phyloP scores from a whole-genome alignment of 2,888 invertebrate genomes.

The Carterocephalus palaemon region DNA sequence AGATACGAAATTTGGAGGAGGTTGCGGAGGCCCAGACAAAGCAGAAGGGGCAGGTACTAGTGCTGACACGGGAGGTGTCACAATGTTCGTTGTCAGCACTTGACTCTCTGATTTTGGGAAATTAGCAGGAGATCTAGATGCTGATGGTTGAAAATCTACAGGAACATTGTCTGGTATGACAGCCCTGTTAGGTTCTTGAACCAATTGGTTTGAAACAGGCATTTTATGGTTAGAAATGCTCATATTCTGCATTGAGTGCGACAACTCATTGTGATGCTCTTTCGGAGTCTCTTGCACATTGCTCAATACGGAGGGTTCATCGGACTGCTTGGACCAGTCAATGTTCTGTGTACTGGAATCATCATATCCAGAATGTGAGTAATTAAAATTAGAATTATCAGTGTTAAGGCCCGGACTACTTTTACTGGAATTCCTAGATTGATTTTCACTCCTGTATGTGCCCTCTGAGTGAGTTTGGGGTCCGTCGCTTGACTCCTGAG shows the following conservation, averaged over 20 bases:
- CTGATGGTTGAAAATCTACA: conserved; percentile 4
- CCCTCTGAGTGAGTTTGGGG: conserved; percentile 80
- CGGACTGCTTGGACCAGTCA: conserved; percentile 54
- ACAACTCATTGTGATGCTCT: conserved; percentile 55
- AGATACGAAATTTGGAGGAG: conserved; percentile 31
- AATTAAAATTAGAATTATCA: conserved; percentile 66
- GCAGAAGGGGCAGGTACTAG: conserved; percentile 25
- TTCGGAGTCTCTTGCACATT: conserved; percentile 40
- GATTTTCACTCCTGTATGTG: conserved; percentile 79
- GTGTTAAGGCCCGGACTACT: conserved; percentile 64
- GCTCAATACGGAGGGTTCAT: conserved; percentile 44
- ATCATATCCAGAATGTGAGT: conserved; percentile 50
- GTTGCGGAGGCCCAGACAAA: conserved; percentile 26
- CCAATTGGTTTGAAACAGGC: conserved; percentile 35
- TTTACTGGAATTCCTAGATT: conserved; percentile 75
- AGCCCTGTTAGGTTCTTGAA: conserved; percentile 31
- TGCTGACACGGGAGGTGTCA: conserved; percentile 32
- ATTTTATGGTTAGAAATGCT: conserved; percentile 55
- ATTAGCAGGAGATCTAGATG: conserved; percentile 10
- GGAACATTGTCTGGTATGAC: conserved; percentile 31
- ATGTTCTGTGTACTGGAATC: conserved; percentile 48
- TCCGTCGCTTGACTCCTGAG: conserved; percentile 82
- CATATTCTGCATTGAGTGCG: conserved; percentile 59
- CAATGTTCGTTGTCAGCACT: conserved; percentile 30
- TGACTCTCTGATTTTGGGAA: conserved; percentile 7